Base-by-base conservation (phyloP, 1,140 invertebrate genomes). In the Panulirus ornatus region DNA sequence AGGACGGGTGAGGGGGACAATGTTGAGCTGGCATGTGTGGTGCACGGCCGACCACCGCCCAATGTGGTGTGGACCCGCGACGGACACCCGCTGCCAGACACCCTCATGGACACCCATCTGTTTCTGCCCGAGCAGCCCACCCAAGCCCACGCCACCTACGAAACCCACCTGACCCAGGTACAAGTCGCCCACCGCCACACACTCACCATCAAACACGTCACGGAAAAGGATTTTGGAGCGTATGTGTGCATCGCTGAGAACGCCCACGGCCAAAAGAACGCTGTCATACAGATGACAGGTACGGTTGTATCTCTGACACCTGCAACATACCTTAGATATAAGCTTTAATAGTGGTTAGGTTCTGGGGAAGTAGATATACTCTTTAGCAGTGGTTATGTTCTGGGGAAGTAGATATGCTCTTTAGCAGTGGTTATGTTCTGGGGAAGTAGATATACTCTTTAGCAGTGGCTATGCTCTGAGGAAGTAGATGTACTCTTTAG, bases 211-310 rank as follows among this genome's bases (percentile, higher is more conserved):
- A 87, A 84, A 3, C 78, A 82, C 19, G 91, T 92, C 19, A 91
- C 84, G n/a, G 82, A 91, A 44, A 70, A 91, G 44, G 84, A 92
- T 58, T 92, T 92, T 30, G 91, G 91, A 3, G 58, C 82, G 27
- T 92, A 92, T 85, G 79, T 84, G 51, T 92, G 91, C 82, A 86
- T 87, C 54, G 91, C 91, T 22, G 79, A 92, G 58, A 92, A 92
- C 81, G 30, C 40, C 81, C 81, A 66, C 54, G 81, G 81, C 34
- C 54, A 66, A 54, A 47, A 83, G 54, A 66, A 11, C 14, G 81
- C 81, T 1, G 54, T 83, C n/a, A 83, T 83, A 83, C 81, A 83
- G 34, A 83, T 83, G 71, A 54, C 44, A 19, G 22, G 84, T 73
- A 40, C 11, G 84, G n/a, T 42, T 66, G 54, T 63, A 27, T n/a